Evolutionary conservation across 2,113 vertebrate genomes (phyloP).

Genomic region (Pagrus major): DNA sequence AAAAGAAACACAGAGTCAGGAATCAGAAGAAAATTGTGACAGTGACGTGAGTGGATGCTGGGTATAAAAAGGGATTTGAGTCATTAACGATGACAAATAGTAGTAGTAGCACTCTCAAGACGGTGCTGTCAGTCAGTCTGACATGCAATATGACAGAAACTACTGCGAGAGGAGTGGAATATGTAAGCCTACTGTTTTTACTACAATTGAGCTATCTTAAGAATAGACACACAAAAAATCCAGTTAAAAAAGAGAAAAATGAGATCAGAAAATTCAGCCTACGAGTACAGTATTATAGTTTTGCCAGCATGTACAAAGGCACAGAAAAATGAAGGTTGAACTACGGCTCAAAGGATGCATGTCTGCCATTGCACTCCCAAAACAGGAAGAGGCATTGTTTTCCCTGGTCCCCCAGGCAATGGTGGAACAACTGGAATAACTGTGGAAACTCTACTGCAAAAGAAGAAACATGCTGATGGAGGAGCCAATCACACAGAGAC

Average conservation of each 20-base stretch:
- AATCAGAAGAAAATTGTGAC: constrained; percentile 6
- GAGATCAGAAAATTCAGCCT: neutral
- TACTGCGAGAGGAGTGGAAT: neutral
- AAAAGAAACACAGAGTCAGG: constrained; percentile 15
- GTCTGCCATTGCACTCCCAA: no score
- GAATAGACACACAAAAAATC: neutral
- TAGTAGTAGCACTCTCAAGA: neutral
- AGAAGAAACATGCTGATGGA: no score
- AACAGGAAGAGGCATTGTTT: no score
- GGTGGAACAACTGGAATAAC: no score
- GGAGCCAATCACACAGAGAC: no score
- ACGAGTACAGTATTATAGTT: no score
- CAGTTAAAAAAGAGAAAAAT: neutral
- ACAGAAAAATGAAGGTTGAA: no score
- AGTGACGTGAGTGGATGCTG: constrained; percentile 10
- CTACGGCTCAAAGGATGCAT: no score
- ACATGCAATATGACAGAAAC: neutral
- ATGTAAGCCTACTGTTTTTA: neutral
- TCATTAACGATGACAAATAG: constrained; percentile 38
- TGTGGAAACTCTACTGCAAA: no score
- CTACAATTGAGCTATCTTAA: neutral
- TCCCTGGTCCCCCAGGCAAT: no score
- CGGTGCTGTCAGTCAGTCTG: constrained; percentile 7
- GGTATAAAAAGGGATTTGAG: constrained; percentile 20
- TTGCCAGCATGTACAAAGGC: no score